phyloP scores from a whole-genome alignment of 2,113 vertebrate species.

The Cricetomys ansorgei region DNA sequence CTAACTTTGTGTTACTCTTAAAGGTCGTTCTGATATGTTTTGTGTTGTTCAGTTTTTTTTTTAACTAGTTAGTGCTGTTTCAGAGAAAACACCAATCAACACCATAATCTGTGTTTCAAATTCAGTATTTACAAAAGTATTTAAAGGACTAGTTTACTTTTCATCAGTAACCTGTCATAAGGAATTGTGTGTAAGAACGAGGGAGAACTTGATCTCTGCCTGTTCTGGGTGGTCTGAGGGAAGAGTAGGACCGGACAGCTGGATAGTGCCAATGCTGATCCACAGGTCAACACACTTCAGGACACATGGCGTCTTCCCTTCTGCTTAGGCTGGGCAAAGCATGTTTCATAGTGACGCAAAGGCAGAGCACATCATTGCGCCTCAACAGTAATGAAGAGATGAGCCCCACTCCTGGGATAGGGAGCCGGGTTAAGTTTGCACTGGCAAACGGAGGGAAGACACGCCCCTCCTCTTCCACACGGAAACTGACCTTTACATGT shows the following conservation, averaged over 20 bases:
- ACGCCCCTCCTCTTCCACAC: rapidly evolving
- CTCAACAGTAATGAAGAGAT: slow-evolving; percentile 4
- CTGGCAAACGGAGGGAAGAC: neutral
- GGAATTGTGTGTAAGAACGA: neutral
- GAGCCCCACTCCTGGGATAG: too few species aligned
- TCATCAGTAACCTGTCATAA: neutral
- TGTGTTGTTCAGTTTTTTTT: neutral
- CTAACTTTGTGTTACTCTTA: neutral
- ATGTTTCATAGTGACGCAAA: slow-evolving; percentile 77
- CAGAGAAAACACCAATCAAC: neutral
- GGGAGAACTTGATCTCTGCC: neutral
- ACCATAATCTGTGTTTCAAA: neutral
- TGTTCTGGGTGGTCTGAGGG: neutral
- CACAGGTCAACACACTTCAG: neutral
- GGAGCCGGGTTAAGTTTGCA: too few species aligned
- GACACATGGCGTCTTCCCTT: neutral
- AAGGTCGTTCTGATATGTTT: neutral
- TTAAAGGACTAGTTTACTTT: neutral
- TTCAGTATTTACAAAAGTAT: neutral
- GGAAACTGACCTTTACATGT: neutral
- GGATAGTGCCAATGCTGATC: too few species aligned
- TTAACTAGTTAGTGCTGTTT: neutral
- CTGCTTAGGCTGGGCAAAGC: neutral
- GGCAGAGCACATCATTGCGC: slow-evolving; percentile 85
- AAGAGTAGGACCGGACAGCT: neutral